phyloP scores from a whole-genome alignment of 2,113 vertebrate species.

The Nycticryphes semicollaris region DNA sequence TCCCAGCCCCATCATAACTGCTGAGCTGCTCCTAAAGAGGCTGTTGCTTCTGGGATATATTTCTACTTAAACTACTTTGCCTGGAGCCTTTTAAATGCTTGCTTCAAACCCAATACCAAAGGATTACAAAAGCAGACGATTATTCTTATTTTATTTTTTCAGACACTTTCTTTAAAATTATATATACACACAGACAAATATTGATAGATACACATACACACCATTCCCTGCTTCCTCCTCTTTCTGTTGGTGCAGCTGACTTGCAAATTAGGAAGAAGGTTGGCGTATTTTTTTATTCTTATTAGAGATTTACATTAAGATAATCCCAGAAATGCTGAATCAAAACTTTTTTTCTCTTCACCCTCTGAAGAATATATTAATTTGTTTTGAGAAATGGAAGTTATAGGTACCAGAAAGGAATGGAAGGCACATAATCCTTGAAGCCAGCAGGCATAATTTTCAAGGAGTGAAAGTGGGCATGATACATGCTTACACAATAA shows the following conservation, averaged over 20 bases:
- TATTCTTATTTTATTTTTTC: not conserved
- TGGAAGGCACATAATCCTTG: not conserved
- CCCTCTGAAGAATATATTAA: not conserved
- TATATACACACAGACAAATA: not conserved
- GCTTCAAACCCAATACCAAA: not conserved
- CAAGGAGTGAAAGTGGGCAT: not conserved
- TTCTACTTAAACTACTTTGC: not conserved
- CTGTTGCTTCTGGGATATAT: not conserved
- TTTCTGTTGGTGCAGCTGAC: not conserved
- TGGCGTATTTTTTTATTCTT: not conserved
- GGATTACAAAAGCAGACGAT: not conserved
- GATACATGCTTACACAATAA: not conserved
- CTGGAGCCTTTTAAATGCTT: not conserved
- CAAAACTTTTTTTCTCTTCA: not conserved
- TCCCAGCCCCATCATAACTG: not conserved
- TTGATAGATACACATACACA: not conserved
- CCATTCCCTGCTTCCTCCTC: not conserved
- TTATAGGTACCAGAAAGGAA: not conserved
- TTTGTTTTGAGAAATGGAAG: not conserved
- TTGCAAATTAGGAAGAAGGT: not conserved
- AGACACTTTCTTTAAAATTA: not conserved
- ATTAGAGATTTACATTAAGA: not conserved
- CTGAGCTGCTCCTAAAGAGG: not conserved
- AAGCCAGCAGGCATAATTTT: not conserved
- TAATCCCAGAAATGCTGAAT: not conserved